Percentiles rank a stretch among this genome's conserved stretches.
phyloP scores from a whole-genome alignment of 2,797 vertebrate species.

The Sebastes wilsoni region DNA sequence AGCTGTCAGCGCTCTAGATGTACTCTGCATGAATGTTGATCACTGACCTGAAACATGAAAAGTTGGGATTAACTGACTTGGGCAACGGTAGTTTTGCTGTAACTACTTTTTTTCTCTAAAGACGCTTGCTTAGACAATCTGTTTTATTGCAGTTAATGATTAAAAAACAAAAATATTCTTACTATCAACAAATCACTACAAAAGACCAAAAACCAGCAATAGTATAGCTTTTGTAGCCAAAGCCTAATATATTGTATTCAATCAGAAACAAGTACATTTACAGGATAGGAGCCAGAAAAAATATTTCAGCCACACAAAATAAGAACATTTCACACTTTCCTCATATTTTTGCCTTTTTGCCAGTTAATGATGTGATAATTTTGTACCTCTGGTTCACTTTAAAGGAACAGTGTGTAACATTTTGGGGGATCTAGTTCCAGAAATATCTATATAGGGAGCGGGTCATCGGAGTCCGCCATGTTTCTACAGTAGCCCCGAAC shows the following conservation, averaged over 20 bases:
- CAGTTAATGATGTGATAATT: not conserved
- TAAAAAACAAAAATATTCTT: not conserved
- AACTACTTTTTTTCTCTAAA: not conserved
- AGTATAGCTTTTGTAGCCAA: not conserved
- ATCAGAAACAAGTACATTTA: not conserved
- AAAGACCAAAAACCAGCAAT: not conserved
- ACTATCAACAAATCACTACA: not conserved
- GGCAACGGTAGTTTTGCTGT: not conserved
- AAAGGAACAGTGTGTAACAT: too few species aligned
- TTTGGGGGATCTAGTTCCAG: too few species aligned
- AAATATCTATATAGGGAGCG: too few species aligned
- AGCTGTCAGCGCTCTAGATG: constrained; percentile 22
- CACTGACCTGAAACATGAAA: constrained; percentile 23
- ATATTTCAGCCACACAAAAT: not conserved
- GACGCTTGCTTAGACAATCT: not conserved
- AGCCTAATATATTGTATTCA: not conserved
- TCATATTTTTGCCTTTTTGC: not conserved
- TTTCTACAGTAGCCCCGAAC: too few species aligned
- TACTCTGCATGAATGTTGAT: constrained; percentile 12
- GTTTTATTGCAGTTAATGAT: not conserved
- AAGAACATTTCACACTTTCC: not conserved
- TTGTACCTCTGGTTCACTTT: not conserved
- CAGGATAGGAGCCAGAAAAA: not conserved
- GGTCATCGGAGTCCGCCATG: too few species aligned
- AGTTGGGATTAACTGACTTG: not conserved